Evolutionary conservation across 2,113 vertebrate genomes (phyloP).

Genomic region (Corythornis cristatus): DNA sequence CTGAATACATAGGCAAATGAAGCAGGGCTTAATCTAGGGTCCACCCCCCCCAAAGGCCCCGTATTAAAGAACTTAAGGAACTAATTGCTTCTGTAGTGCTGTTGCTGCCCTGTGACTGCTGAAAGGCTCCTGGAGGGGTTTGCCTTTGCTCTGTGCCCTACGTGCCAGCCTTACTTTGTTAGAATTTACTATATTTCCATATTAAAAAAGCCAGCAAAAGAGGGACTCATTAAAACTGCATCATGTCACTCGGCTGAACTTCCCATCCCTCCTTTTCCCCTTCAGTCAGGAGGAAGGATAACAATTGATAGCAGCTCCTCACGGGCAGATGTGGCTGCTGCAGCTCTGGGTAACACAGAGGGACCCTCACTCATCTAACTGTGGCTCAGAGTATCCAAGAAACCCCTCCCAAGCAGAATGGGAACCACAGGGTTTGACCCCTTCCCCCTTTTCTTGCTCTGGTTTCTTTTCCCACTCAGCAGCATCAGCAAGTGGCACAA

Average conservation of each 20-base stretch:
- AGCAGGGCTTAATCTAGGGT: constrained; percentile 43
- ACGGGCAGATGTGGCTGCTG: not conserved
- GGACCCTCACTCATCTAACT: not conserved
- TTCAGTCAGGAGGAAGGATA: constrained; percentile 47
- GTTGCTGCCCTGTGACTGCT: not conserved
- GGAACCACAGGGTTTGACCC: not conserved
- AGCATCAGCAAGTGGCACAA: not conserved
- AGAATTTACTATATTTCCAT: constrained; percentile 40
- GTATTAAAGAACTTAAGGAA: constrained; percentile 26
- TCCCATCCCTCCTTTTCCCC: constrained; percentile 53
- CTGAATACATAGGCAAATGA: constrained; percentile 41
- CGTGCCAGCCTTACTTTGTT: constrained; percentile 22
- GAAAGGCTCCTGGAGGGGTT: constrained; percentile 26
- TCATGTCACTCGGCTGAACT: constrained; percentile 60
- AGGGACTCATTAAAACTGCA: constrained; percentile 64
- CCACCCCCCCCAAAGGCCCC: constrained; percentile 30
- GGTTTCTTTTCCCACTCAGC: not conserved
- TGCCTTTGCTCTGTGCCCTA: not conserved
- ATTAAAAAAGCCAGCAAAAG: constrained; percentile 48
- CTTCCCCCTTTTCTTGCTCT: not conserved
- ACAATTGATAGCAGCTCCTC: constrained; percentile 48
- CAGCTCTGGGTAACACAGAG: not conserved
- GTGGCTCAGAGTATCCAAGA: not conserved
- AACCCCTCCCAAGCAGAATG: not conserved
- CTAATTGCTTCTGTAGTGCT: constrained; percentile 41